Evolutionary conservation across 1,140 invertebrate species (phyloP).

Genomic region (Zaprionus davidi): DNA sequence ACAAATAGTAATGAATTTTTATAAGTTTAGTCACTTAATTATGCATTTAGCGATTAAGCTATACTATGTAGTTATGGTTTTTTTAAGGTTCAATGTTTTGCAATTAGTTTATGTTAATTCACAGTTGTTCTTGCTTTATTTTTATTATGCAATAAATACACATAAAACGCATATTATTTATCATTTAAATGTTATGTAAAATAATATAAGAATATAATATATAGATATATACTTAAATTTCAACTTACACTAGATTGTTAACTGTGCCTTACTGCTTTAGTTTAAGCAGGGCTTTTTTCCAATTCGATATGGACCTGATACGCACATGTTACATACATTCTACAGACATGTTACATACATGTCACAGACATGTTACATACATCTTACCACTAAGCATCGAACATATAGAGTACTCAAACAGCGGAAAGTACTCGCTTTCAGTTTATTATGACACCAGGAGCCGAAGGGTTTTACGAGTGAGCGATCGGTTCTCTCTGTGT

Average conservation of each 20-base stretch:
- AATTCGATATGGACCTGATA: too few species aligned
- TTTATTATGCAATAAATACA: background rate
- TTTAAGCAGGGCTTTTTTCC: too few species aligned
- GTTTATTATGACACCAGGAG: too few species aligned
- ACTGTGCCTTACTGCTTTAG: background rate
- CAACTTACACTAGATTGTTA: background rate
- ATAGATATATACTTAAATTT: background rate
- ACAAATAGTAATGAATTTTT: background rate
- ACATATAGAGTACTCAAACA: too few species aligned
- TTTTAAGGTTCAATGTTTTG: background rate
- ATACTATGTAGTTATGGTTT: background rate
- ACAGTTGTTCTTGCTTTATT: background rate
- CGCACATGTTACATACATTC: too few species aligned
- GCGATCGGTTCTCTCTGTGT: too few species aligned
- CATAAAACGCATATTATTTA: background rate
- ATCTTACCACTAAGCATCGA: too few species aligned
- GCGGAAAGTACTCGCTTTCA: too few species aligned
- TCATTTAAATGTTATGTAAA: background rate
- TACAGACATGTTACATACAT: too few species aligned
- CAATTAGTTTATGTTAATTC: background rate
- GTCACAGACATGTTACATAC: too few species aligned
- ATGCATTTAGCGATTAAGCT: background rate
- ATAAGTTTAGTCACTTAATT: background rate
- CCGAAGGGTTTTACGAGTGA: too few species aligned
- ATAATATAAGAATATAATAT: background rate